These are phyloP conservation scores for Clepsis dumicolana DNA, from an alignment of 2,888 invertebrate genomes.

Conservation along the genomic window DNA sequence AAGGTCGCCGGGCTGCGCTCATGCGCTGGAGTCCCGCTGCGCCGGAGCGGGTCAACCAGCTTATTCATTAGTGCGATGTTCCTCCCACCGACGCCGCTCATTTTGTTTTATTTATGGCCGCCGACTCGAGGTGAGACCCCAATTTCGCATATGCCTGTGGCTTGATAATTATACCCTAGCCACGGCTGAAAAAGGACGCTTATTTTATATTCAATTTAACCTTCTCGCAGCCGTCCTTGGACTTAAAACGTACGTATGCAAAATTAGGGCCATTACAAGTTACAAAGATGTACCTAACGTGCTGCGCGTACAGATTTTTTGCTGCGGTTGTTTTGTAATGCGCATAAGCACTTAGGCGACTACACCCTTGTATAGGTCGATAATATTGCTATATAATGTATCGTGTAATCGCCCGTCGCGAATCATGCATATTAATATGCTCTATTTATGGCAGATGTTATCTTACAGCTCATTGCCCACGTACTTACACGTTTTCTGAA, in stretches of 20 bases:
- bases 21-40: conserved; percentile 44
- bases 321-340: conserved; percentile 45
- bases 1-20: conserved; percentile 44
- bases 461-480: conserved; percentile 47
- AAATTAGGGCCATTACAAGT: conserved; percentile 40
- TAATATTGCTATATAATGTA: conserved; percentile 41
- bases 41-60: conserved; percentile 54
- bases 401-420: conserved; percentile 62
- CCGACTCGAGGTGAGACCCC: conserved; percentile 83
- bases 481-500: neutral
- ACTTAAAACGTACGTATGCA: conserved; percentile 34
- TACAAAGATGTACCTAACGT: conserved; percentile 22
- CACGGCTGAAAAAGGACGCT: conserved; percentile 76
- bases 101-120: conserved; percentile 84
- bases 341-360: conserved; percentile 16
- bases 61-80: conserved; percentile 81
- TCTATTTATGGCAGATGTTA: conserved; percentile 60
- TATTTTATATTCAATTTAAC: conserved; percentile 75
- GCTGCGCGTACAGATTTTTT: conserved; percentile 52
- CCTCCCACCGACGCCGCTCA: conserved; percentile 80
- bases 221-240: conserved; percentile 40
- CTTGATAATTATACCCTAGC: conserved; percentile 84
- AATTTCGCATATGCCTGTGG: conserved; percentile 83
- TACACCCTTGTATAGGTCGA: conserved; percentile 34
- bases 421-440: conserved; percentile 62